Conservation (phyloP, 2,888 invertebrate species). For the Napeogenes sylphis region DNA sequence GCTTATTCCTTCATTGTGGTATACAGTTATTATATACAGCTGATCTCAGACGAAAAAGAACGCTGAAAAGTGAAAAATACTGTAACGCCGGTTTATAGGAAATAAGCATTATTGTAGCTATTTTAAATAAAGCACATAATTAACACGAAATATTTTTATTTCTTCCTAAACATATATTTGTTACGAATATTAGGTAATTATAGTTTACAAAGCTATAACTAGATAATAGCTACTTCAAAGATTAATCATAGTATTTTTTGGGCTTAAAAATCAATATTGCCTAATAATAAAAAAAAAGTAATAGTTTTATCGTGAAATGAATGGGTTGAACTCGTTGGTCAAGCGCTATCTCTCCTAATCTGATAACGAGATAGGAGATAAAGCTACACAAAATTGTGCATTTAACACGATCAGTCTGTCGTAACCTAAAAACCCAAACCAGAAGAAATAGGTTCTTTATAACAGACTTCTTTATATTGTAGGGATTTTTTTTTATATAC, state of each 20-base stretch:
- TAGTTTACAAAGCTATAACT: no score
- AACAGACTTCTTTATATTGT: conserved; percentile 10
- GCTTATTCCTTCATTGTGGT: conserved; percentile 45
- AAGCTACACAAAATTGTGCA: conserved; percentile 10
- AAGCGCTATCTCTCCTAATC: conserved; percentile 20
- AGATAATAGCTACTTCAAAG: no score
- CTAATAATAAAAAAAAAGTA: not conserved
- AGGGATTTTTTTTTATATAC: not conserved
- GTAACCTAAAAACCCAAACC: conserved; percentile 1
- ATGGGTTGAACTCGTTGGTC: conserved; percentile 9
- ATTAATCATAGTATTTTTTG: no score
- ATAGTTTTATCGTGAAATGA: conserved; percentile 2
- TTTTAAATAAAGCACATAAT: no score
- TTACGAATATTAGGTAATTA: no score
- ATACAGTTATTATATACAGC: conserved; percentile 44
- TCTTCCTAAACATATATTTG: no score
- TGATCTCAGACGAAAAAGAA: conserved; percentile 1
- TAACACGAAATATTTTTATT: no score
- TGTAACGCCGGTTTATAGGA: no score
- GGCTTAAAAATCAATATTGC: no score
- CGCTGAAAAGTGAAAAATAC: not conserved
- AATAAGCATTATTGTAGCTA: no score
- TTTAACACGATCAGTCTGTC: not conserved
- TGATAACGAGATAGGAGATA: conserved; percentile 21
- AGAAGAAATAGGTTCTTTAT: not conserved